Evolutionary conservation across 2,113 vertebrate species (phyloP).

Genomic region (Callocephalon fimbriatum): DNA sequence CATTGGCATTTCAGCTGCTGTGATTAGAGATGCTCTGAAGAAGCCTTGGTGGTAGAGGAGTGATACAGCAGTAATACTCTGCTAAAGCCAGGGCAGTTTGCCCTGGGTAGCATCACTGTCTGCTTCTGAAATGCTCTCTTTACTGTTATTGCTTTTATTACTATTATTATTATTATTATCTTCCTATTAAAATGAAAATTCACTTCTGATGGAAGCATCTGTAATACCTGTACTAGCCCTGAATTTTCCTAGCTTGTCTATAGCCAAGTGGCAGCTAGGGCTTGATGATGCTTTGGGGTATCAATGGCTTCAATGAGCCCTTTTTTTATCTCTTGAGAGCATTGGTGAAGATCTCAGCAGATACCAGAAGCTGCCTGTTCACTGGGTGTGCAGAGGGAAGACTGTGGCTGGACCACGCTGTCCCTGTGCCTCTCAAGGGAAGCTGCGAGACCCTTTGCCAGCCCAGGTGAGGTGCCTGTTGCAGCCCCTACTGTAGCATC

Average conservation of each 20-base stretch:
- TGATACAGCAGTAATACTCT: not conserved
- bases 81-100: not conserved
- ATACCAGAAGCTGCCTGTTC: not conserved
- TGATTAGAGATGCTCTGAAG: not conserved
- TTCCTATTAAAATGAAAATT: not conserved
- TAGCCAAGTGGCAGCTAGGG: not conserved
- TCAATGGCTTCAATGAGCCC: not conserved
- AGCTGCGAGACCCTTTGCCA: not conserved
- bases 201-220: not conserved
- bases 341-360: not conserved
- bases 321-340: too few relatives aligned
- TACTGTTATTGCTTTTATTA: not conserved
- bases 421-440: fast-evolving
- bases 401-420: not conserved
- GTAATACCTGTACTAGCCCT: not conserved
- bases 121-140: not conserved
- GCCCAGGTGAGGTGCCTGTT: not conserved
- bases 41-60: not conserved
- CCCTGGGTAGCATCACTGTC: not conserved
- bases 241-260: not conserved
- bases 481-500: not conserved
- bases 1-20: not conserved
- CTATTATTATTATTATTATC: not conserved
- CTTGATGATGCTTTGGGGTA: not conserved
- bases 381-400: fast-evolving